A percentile compares a stretch with the other conserved stretches of the same genome.
Conservation (phyloP, 2,113 vertebrate species). For the Ondatra zibethicus region DNA sequence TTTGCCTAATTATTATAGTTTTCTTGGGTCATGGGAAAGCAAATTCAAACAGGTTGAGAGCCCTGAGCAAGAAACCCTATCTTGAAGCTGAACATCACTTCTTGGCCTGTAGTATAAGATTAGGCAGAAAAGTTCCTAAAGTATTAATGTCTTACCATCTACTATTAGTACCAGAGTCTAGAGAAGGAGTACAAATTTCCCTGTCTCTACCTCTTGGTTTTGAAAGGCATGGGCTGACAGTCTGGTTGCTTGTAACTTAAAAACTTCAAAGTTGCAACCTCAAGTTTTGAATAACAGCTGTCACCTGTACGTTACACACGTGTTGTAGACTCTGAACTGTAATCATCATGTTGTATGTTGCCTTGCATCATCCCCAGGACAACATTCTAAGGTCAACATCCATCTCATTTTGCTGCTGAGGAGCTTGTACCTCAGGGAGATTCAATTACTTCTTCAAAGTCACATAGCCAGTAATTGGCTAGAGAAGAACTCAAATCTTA, state of each 20-base stretch:
- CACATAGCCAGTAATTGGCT: background rate
- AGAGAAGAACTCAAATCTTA: background rate
- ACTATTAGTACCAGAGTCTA: background rate
- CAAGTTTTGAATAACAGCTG: background rate
- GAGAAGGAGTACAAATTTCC: background rate
- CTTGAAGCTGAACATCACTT: background rate
- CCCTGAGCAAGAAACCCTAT: background rate
- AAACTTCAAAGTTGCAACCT: constrained; percentile 30
- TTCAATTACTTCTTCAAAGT: constrained; percentile 25
- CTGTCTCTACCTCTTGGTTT: constrained; percentile 41
- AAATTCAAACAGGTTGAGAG: background rate
- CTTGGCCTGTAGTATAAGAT: background rate
- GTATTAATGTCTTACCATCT: background rate
- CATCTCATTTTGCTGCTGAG: constrained; percentile 38
- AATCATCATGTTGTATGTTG: background rate
- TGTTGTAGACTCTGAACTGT: background rate
- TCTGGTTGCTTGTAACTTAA: constrained; percentile 16
- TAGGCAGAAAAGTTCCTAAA: constrained; percentile 4
- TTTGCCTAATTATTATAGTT: background rate
- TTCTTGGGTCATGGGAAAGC: background rate
- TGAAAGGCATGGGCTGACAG: background rate
- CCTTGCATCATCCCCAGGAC: background rate
- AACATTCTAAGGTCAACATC: constrained; percentile 45
- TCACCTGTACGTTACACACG: background rate
- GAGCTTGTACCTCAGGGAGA: background rate